These are phyloP conservation scores for Coregonus sp. DNA, from an alignment of 2,797 vertebrate genomes.

Conservation along the genomic window DNA sequence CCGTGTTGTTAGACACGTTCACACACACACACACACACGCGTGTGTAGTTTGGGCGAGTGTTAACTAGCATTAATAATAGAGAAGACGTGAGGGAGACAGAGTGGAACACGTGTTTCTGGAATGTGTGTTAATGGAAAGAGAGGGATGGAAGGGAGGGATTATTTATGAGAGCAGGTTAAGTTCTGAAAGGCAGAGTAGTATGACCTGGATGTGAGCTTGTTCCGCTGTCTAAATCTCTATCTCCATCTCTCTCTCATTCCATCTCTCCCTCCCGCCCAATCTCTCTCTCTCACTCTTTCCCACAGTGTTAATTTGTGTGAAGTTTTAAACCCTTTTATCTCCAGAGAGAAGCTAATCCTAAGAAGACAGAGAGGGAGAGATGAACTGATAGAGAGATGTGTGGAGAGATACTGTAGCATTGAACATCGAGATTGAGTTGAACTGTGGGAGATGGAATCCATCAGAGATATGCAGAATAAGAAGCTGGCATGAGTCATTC, in stretches of 20 bases:
- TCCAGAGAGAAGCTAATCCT: constrained; percentile 17
- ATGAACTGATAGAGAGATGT: constrained; percentile 53
- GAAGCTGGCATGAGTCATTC: neutral
- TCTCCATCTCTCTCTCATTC: constrained; percentile 31
- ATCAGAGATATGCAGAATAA: neutral
- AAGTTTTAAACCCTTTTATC: constrained; percentile 60
- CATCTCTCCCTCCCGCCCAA: neutral
- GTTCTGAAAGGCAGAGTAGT: constrained; percentile 54
- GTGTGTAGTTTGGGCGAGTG: constrained; percentile 46
- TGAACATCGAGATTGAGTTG: neutral
- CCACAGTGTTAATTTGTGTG: constrained; percentile 63
- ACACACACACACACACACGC: neutral
- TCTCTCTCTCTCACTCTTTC: neutral
- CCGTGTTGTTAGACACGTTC: constrained; percentile 14
- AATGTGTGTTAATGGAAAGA: constrained; percentile 62
- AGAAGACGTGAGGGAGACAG: constrained; percentile 56
- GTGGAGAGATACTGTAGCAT: constrained; percentile 47
- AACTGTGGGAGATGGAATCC: constrained; percentile 25
- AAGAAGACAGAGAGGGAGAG: neutral
- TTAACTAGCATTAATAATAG: constrained; percentile 75
- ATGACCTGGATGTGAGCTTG: constrained; percentile 61
- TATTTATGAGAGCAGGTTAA: constrained; percentile 47
- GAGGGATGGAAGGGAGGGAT: constrained; percentile 16
- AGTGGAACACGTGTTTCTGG: constrained; percentile 68
- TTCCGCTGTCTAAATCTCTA: constrained; percentile 17